phyloP scores from a whole-genome alignment of 1,140 invertebrate species.

The Drosophila mayri region DNA sequence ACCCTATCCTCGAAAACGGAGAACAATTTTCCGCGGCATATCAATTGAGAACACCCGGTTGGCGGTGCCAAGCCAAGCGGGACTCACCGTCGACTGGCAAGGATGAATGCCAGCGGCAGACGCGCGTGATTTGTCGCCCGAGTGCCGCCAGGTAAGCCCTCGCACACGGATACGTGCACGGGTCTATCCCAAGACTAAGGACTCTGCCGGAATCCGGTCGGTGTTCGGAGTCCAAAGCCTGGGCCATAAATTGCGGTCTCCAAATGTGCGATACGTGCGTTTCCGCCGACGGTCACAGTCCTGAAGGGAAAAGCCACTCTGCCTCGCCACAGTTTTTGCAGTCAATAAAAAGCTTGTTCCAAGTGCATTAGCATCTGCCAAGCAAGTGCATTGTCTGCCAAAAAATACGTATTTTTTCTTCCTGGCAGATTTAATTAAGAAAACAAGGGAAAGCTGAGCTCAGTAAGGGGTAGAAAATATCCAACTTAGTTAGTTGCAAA shows the following conservation, averaged over 20 bases:
- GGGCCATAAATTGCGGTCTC: conserved; percentile 66
- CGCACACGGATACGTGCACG: conserved; percentile 19
- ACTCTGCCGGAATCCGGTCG: conserved; percentile 2
- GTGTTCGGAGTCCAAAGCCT: neutral
- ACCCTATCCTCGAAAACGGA: conserved; percentile 38
- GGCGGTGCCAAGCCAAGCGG: conserved; percentile 11
- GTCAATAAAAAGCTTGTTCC: conserved; percentile 44
- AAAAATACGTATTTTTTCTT: conserved; percentile 27
- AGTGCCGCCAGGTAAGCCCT: conserved; percentile 29
- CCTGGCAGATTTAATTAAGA: conserved; percentile 58
- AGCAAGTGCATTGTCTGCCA: conserved; percentile 34
- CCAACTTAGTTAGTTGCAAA: conserved; percentile 18
- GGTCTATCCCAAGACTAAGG: conserved; percentile 10
- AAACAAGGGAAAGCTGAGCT: conserved; percentile 11
- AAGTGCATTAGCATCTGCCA: conserved; percentile 61
- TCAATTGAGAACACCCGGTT: conserved; percentile 58
- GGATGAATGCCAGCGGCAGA: conserved; percentile 26
- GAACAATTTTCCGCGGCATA: conserved; percentile 58
- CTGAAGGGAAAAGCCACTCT: conserved; percentile 23
- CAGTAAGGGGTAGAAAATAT: conserved; percentile 7
- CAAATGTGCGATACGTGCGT: conserved; percentile 59
- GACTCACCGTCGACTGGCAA: conserved; percentile 15
- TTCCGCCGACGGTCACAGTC: neutral
- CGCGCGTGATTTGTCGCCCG: conserved; percentile 57
- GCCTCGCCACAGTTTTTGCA: conserved; percentile 29